phyloP scores from a whole-genome alignment of 2,113 vertebrate genomes.

The Heteronetta atricapilla region DNA sequence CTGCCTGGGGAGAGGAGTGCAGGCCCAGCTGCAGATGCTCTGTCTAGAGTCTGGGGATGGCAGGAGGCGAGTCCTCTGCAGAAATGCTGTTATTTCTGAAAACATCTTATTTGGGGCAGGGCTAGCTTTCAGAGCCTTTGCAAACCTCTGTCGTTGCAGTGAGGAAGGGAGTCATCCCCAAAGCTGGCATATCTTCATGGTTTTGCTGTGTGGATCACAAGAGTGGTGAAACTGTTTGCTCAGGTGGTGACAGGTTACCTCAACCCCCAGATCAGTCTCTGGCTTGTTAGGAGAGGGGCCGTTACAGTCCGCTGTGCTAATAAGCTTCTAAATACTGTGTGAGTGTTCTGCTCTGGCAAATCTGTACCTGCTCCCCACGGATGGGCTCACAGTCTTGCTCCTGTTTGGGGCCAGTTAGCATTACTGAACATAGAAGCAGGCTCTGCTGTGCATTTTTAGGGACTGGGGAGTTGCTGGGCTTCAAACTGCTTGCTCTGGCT shows the following conservation, averaged over 20 bases:
- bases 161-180: not conserved
- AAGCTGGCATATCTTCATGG: not conserved
- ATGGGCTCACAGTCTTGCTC: not conserved
- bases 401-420: not conserved
- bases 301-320: not conserved
- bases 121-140: not conserved
- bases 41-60: not conserved
- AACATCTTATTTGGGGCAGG: not conserved
- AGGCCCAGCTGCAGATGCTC: not conserved
- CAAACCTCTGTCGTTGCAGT: not conserved
- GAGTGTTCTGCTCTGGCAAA: not conserved
- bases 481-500: not conserved
- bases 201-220: not conserved
- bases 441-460: not conserved
- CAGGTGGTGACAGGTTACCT: not conserved
- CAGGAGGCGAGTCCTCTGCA: not conserved
- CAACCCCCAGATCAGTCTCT: not conserved
- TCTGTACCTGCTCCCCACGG: not conserved
- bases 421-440: not conserved
- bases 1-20: not conserved
- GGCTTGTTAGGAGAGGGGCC: not conserved
- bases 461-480: not conserved
- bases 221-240: not conserved
- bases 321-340: not conserved
- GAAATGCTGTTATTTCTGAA: not conserved